Conservation (phyloP, 2,797 vertebrate genomes). For the Pseudotriccus pelzelni region DNA sequence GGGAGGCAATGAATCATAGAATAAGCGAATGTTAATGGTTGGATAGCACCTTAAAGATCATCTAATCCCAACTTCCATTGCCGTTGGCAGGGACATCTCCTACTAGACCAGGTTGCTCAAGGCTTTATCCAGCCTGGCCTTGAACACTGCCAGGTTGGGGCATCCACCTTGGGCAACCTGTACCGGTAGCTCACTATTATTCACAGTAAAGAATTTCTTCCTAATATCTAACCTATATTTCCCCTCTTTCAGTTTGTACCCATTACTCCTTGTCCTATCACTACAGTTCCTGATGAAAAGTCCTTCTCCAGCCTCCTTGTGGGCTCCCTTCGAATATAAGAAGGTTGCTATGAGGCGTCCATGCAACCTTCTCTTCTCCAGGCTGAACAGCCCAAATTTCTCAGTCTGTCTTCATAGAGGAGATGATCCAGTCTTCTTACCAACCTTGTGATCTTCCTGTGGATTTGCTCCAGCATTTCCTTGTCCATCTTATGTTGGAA, state of each 20-base stretch:
- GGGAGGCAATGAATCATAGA: not conserved
- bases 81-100: not conserved
- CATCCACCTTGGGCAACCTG: not conserved
- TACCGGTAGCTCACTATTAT: not conserved
- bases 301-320: not conserved
- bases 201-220: not conserved
- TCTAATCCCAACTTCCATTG: accelerated
- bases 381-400: not conserved
- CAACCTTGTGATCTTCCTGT: not conserved
- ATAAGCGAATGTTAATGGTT: not conserved
- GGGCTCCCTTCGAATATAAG: not conserved
- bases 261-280: not conserved
- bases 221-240: not conserved
- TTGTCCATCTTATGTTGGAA: not conserved
- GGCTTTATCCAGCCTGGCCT: not conserved
- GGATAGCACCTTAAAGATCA: not conserved
- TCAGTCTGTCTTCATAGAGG: not conserved
- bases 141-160: not conserved
- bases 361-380: not conserved
- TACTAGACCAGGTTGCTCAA: not conserved
- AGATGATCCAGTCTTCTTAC: not conserved
- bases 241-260: not conserved
- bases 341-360: not conserved
- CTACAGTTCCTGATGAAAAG: not conserved
- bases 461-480: accelerated